A percentile compares a stretch with the other conserved stretches of the same genome.
Conservation (phyloP, 2,113 vertebrate genomes). For the Gymnorhina tibicen region DNA sequence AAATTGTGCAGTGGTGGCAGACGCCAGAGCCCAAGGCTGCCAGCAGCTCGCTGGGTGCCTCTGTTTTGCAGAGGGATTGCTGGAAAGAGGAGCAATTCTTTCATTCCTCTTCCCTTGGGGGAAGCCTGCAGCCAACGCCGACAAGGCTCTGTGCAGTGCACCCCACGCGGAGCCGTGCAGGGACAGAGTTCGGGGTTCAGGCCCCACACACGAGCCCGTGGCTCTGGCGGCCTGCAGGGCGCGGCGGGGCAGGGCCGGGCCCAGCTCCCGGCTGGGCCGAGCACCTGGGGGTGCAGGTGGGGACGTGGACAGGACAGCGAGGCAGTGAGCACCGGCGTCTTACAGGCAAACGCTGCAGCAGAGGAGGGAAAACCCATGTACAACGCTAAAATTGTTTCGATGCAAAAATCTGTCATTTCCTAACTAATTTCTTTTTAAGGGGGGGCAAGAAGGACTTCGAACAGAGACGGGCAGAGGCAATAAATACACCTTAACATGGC, state of each 20-base stretch:
- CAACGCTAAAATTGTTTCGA: fast-evolving
- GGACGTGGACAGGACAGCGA: fast-evolving
- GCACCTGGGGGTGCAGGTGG: not conserved
- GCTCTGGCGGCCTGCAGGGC: fast-evolving
- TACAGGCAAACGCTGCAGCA: fast-evolving
- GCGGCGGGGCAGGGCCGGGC: not conserved
- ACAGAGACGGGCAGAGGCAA: not conserved
- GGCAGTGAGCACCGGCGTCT: fast-evolving
- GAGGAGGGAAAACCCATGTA: not conserved
- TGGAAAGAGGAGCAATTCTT: not conserved
- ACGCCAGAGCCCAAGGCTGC: not conserved
- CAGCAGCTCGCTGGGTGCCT: not conserved
- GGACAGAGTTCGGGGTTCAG: not conserved
- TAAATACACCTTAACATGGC: not conserved
- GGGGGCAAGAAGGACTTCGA: not conserved
- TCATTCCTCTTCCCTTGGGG: not conserved
- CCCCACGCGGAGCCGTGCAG: fast-evolving
- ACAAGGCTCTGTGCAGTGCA: fast-evolving
- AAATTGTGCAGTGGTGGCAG: not conserved
- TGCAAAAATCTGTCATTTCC: not conserved
- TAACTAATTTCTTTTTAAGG: not conserved
- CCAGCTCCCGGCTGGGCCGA: not conserved
- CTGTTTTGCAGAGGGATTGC: not conserved
- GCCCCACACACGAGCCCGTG: fast-evolving
- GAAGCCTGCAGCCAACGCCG: not conserved